Evolutionary conservation across 1,140 invertebrate species (phyloP).

Genomic region (Drosophila melanogaster): DNA sequence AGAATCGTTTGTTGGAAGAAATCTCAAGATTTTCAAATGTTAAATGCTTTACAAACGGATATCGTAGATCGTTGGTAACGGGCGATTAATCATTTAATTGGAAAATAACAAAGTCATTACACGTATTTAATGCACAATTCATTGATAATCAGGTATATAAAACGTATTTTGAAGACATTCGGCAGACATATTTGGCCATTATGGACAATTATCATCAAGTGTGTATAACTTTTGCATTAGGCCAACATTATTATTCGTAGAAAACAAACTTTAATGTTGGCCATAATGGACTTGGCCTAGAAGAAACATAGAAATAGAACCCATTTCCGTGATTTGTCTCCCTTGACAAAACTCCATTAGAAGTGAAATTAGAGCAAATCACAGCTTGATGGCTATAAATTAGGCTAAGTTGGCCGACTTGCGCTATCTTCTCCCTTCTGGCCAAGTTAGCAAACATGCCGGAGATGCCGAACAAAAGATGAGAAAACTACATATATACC

Average conservation of each 20-base stretch:
- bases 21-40: not conserved
- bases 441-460: slow-evolving; percentile 26
- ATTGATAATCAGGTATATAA: not conserved
- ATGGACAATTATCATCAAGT: not conserved
- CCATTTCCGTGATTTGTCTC: slow-evolving; percentile 2
- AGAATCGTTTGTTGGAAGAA: slow-evolving; percentile 3
- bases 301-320: not conserved
- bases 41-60: not conserved
- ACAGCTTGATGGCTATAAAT: slow-evolving; percentile 68
- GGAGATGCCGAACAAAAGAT: slow-evolving; percentile 31
- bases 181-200: slow-evolving; percentile 13
- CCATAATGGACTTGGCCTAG: slow-evolving; percentile 9
- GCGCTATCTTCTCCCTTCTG: slow-evolving; percentile 28
- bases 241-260: slow-evolving; percentile 1
- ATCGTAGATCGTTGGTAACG: not conserved
- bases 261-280: not conserved
- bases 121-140: not conserved
- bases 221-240: slow-evolving; percentile 10
- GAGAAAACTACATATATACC: slow-evolving; percentile 11
- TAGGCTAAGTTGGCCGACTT: slow-evolving; percentile 49
- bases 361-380: slow-evolving; percentile 67
- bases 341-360: slow-evolving; percentile 32
- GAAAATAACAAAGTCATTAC: not conserved
- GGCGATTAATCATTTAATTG: not conserved
- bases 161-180: not conserved